These are phyloP conservation scores for Amphilophus citrinellus DNA, from an alignment of 2,113 vertebrate species.

Conservation along the genomic window DNA sequence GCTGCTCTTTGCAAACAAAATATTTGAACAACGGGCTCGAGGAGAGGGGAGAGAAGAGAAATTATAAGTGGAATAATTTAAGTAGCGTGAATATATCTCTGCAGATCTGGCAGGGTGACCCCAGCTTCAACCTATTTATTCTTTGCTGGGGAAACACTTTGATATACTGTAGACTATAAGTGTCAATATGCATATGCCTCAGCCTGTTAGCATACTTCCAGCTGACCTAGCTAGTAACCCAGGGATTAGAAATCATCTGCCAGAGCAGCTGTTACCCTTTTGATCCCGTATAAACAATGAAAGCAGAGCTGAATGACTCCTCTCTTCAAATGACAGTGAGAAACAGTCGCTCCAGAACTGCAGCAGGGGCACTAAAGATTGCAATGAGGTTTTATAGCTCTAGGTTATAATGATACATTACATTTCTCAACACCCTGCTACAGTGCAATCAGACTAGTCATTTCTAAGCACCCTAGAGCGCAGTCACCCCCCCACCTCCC, in stretches of 20 bases:
- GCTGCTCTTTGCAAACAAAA: too few species aligned
- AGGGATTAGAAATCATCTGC: constrained; percentile 28
- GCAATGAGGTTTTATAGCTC: constrained; percentile 44
- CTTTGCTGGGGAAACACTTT: not conserved
- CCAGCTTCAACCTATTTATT: not conserved
- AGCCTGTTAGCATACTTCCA: constrained; percentile 11
- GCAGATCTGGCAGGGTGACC: not conserved
- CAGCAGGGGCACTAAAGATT: constrained; percentile 15
- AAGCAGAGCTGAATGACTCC: constrained; percentile 26
- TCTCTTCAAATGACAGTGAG: constrained; percentile 6
- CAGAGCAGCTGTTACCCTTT: constrained; percentile 19
- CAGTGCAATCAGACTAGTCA: constrained; percentile 53
- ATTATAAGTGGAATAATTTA: constrained; percentile 39
- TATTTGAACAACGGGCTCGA: not conserved
- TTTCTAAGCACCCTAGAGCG: constrained; percentile 56
- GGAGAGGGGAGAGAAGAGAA: not conserved
- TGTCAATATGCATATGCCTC: constrained; percentile 1
- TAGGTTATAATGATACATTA: constrained; percentile 40
- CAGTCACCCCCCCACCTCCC: not conserved
- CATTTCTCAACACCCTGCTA: constrained; percentile 47
- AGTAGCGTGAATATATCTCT: constrained; percentile 11
- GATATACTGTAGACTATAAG: not conserved
- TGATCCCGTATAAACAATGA: constrained; percentile 29
- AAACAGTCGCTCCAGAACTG: not conserved
- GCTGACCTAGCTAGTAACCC: constrained; percentile 16